Base-by-base conservation (phyloP, 1,140 invertebrate species). In the Chironomus striatipennis region DNA sequence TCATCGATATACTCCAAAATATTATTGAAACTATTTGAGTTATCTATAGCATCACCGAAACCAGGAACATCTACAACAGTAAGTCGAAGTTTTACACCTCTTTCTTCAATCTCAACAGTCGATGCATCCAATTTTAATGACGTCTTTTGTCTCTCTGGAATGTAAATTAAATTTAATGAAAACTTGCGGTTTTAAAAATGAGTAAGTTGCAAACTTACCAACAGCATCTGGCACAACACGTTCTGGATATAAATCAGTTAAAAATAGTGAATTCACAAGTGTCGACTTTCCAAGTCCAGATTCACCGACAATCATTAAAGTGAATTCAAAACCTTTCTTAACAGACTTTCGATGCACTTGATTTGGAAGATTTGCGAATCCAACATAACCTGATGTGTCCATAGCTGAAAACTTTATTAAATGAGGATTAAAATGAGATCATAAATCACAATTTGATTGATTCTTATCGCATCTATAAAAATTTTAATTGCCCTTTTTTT, bases 31-130 rank as follows among this genome's bases (percentile, higher is more conserved):
- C 92, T 93, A 82, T 96, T 95, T 21, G 91, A 95, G 83, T 98
- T 99, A 82, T 99, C 92, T 77, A 99, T 97, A n/a, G 96, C 94
- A 87, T 99, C 98, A 17, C 98, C 98, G 85, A 97, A 99, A 12
- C 98, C 98, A 43, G 97, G 97, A 3, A 98, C 99, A 82, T 99
- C 97, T 0, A 98, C 94, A 43, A 97, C 93, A 0, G 93, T 96
- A 24, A 96, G 83, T 74, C 94, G 86, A 75, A 97, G 84, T 82
- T 96, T 96, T 3, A 97, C 94, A 43, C 94, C 95, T 74, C 93
- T 85, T 81, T 96, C 94, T 84, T 97, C 95, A 78, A 97, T 97
- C 82, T 97, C 95, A 15, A 97, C 94, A 34, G 95, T 96, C 0
- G 93, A 95, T 43, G 94, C 93, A 80, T 96, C 93, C 70, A 96